These are phyloP conservation scores for Chamaetylas fuelleborni DNA, from an alignment of 2,113 vertebrate genomes.

Conservation along the genomic window DNA sequence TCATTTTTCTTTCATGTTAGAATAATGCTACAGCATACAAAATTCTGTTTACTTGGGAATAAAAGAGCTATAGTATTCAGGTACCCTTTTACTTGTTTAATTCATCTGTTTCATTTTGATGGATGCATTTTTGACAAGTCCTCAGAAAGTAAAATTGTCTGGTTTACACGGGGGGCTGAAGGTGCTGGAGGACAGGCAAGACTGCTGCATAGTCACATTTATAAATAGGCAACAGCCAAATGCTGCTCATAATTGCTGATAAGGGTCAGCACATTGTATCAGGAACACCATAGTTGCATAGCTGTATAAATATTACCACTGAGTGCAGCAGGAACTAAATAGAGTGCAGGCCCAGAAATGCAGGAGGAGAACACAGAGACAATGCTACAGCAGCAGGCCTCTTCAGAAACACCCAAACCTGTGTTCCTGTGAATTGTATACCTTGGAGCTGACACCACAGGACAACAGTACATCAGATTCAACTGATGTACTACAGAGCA, in stretches of 20 bases:
- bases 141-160: not conserved
- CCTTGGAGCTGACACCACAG: not conserved
- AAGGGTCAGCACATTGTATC: not conserved
- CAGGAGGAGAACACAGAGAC: not conserved
- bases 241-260: not conserved
- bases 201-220: not conserved
- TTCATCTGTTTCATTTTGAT: not conserved
- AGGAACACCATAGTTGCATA: not conserved
- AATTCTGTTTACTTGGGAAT: not conserved
- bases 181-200: not conserved
- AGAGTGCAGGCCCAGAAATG: not conserved
- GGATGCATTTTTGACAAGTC: not conserved
- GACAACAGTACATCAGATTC: not conserved
- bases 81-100: not conserved
- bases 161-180: not conserved
- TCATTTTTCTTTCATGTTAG: not conserved
- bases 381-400: not conserved
- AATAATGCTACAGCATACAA: not conserved
- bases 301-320: not conserved
- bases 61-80: not conserved
- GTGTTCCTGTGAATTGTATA: not conserved
- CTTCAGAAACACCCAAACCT: not conserved
- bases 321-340: not conserved
- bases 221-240: not conserved
- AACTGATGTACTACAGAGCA: not conserved